Evolutionary conservation across 2,888 invertebrate genomes (phyloP), one percentile per base, ranked within the genome.

Genomic region (Trypoxylon attenuatum): DNA sequence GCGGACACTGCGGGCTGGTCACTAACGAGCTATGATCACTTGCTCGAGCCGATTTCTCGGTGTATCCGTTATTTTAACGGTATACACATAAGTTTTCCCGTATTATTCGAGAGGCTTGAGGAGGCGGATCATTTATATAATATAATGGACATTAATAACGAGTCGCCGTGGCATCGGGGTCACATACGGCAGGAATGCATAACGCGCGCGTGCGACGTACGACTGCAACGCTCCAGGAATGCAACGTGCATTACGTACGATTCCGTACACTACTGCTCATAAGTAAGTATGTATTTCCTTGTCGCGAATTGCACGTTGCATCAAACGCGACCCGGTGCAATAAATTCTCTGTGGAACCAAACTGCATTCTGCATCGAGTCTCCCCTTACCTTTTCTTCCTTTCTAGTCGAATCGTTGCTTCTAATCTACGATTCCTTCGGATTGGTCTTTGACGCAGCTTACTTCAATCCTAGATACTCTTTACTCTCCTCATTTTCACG

Each of bases 71-170:
- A 25, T 25, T 25, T 25, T 25, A 25, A 25, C 25, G 25, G 25
- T 25, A 25, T 25, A 25, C 25, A n/a, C n/a, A 25, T 25, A 5
- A 4, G 25, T 25, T 25, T 25, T 8, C 25, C 25, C 25, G 25
- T 25, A 25, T 25, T 25, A 25, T 25, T 25, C 8, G 5, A 8
- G 5, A 8, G 25, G 4, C 21, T 19, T 13, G 23, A 41, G 49
- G 39, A 15, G 46, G 50, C 66, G 54, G 66, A 65, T 62, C 65
- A 63, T 65, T 65, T 67, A 67, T 65, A 65, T 65, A 67, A 67
- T 66, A 45, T 67, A 67, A 67, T 58, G 53, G 65, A 53, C 66
- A 67, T 67, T 67, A 65, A 67, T 65, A 67, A 67, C 65, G 42
- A 42, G 19, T 13, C 18, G 13, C 19, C 13, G 42, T 10, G 5